A percentile compares a stretch with the other conserved stretches of the same genome.
Evolutionary conservation across 2,113 vertebrate species (phyloP).

Genomic region (Sapajus apella): DNA sequence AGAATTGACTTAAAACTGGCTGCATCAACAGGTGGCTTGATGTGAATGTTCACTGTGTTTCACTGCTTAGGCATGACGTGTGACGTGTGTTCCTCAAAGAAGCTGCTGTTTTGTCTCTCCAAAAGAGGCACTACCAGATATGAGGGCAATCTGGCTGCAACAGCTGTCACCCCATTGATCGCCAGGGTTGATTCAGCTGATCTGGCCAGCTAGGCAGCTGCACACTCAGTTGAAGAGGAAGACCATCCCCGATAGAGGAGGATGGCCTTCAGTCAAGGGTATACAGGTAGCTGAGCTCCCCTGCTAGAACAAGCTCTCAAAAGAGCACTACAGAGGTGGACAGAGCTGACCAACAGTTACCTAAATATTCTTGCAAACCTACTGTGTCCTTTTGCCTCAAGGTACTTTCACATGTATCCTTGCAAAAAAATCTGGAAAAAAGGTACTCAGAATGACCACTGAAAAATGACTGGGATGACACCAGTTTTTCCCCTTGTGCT

Average conservation of each 20-base stretch:
- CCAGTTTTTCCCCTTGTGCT: not conserved
- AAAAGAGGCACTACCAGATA: not conserved
- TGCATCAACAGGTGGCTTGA: not conserved
- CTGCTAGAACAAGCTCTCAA: no score
- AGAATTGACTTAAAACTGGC: not conserved
- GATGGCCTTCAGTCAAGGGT: no score
- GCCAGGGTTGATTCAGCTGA: no score
- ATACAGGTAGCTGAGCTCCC: no score
- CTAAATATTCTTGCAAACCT: not conserved
- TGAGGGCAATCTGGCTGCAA: no score
- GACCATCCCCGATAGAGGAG: no score
- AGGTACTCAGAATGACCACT: not conserved
- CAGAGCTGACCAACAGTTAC: not conserved
- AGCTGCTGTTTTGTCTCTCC: not conserved
- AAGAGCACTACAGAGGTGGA: not conserved
- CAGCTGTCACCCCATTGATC: no score
- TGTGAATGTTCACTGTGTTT: not conserved
- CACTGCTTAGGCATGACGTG: not conserved
- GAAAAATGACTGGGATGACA: not conserved
- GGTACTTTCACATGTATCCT: not conserved
- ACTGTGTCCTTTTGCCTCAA: not conserved
- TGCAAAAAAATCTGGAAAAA: not conserved
- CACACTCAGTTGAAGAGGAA: no score
- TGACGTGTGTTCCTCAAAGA: not conserved
- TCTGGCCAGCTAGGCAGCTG: no score